Evolutionary conservation across 2,797 vertebrate species (phyloP), one percentile per base, ranked within the genome.

Genomic region (Oryzias sinensis): DNA sequence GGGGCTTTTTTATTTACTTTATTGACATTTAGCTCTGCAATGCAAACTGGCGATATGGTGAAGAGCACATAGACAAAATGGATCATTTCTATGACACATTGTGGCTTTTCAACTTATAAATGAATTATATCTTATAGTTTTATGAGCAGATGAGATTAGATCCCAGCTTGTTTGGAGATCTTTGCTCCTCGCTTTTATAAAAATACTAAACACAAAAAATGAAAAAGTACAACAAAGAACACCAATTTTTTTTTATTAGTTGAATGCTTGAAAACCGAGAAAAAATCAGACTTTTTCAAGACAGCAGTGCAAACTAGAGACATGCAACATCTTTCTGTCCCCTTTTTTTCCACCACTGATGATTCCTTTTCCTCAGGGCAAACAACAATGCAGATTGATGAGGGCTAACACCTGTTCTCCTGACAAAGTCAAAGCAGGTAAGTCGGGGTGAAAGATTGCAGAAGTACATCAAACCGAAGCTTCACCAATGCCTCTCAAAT

Each of bases 401-500:
- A 50, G 47, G 55, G 27, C 50, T 63, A 51, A 46, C 54, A 17
- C 27, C 43, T 3, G 14, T 15, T 50, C 72, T 49, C 65, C 5
- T 42, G 52, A 74, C 66, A 60, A 53, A 46, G 59, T 37, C 53
- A n/a, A 70, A 70, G 65, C 56, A 44, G 47, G 53, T 8, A 15
- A 74, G 56, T 65, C 48, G 59, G 67, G 58, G 53, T 71, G 72
- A 79, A 81, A 76, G 77, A 81, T 72, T 33, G 24, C 2, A 51
- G 62, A 11, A 54, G 46, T 48, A 24, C 50, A 1, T 13, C 47
- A 17, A 40, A 45, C 42, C 57, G 49, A n/a, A 0, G 17, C 53
- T 53, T 42, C 56, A 56, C 43, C 67, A 52, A 68, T 59, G 72
- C 68, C 67, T 74, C 17, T 61, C 33, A 70, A 53, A 70, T 41